Base-by-base conservation (phyloP, 1,140 invertebrate genomes). In the Rhizoglyphus robini region DNA sequence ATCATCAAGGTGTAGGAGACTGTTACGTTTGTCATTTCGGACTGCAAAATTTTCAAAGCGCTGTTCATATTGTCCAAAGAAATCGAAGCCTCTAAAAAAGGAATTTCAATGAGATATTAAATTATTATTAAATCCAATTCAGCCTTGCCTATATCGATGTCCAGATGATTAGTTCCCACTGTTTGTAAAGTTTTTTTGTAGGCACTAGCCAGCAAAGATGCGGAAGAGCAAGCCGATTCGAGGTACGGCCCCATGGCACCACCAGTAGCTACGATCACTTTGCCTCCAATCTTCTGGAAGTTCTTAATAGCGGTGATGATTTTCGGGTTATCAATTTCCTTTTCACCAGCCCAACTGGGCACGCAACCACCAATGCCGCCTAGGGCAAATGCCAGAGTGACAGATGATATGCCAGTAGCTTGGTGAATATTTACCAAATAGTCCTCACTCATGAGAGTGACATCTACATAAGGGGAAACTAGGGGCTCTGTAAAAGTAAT, bases 221-320 rank as follows among this genome's bases (percentile, higher is more conserved):
- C 27, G 3, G 68, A 62, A 0, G 27, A 29, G 48, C 72, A 72
- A 25, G 51, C 57, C 47, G 68, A 58, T 60, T 72, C 72, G 13
- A 72, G 58, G 59, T 72, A 72, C 18, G 72, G 72, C 25, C 71
- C 71, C 51, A 67, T 46, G 13, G 71, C 71, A 25, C 71, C 72
- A 27, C 65, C 65, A 63, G 65, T 67, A 25, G 65, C 58, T 5
- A 67, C 30, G 46, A 67, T 67, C 8, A 51, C 72, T 65, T 72
- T 47, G 4, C 72, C 72, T 32, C 71, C 71, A 54, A 66, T 32
- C 1, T 18, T 49, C 60, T 71, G 69, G 5, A 72, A 54, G 13
- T 23, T 63, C 23, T 67, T 57, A n/a, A 72, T 68, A 58, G 66
- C 36, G 5, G 67, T 48, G 13, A 72, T 67, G 15, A 72, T 69